Conservation (phyloP, 2,113 vertebrate genomes). For the Salvelinus namaycush region DNA sequence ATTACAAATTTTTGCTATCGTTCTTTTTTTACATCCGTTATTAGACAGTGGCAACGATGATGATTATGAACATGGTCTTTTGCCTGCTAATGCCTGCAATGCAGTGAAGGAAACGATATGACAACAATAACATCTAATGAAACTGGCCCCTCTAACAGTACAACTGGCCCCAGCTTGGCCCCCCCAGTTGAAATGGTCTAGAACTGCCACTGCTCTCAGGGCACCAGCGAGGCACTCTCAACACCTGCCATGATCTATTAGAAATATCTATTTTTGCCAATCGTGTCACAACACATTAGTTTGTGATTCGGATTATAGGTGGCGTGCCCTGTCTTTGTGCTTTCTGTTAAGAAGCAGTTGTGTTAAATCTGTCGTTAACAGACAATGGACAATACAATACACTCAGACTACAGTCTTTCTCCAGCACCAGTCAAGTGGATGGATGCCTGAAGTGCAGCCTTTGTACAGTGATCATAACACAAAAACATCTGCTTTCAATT, state of each 20-base stretch:
- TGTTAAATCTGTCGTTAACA: conserved; percentile 8
- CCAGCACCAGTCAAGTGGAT: not conserved
- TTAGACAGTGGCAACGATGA: too few relatives aligned
- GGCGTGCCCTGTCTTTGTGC: conserved; percentile 26
- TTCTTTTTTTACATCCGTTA: too few relatives aligned
- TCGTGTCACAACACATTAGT: conserved; percentile 43
- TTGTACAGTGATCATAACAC: not conserved
- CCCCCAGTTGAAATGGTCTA: too few relatives aligned
- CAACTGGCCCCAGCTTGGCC: too few relatives aligned
- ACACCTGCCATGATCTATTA: conserved; percentile 23
- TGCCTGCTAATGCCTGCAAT: too few relatives aligned
- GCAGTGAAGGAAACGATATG: too few relatives aligned
- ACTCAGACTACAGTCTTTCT: not conserved
- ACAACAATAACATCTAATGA: too few relatives aligned
- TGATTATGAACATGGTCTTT: too few relatives aligned
- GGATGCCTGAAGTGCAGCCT: not conserved
- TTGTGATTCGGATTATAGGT: conserved; percentile 9
- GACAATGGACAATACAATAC: conserved; percentile 11
- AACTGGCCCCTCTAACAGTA: too few relatives aligned
- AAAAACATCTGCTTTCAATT: conserved; percentile 48
- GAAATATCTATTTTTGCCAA: conserved; percentile 28
- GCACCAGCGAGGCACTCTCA: conserved; percentile 19
- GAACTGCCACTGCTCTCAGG: not conserved
- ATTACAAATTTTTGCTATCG: too few relatives aligned
- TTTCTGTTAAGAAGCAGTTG: conserved; percentile 5